Conservation (phyloP, 2,113 vertebrate species). For the Stercorarius parasiticus region DNA sequence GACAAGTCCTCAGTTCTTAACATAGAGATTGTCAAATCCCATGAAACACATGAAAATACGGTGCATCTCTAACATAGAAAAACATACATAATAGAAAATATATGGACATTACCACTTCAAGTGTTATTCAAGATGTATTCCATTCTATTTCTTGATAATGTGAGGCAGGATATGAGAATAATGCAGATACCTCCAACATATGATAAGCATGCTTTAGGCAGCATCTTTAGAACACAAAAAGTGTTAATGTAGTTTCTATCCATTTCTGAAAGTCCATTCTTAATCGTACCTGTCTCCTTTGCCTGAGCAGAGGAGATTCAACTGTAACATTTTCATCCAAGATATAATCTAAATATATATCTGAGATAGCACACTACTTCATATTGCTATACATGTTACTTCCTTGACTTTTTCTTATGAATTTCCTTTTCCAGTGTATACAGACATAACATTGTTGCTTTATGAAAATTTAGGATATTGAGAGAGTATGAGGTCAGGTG, state of each 20-base stretch:
- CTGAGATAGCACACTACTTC: not conserved
- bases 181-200: not conserved
- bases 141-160: not conserved
- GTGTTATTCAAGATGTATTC: not conserved
- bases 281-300: not conserved
- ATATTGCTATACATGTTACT: not conserved
- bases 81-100: not conserved
- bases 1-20: not conserved
- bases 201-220: not conserved
- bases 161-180: not conserved
- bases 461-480: not conserved
- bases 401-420: not conserved
- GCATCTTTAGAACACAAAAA: not conserved
- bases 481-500: not conserved
- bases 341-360: not conserved
- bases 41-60: not conserved
- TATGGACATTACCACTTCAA: not conserved
- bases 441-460: not conserved
- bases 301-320: not conserved
- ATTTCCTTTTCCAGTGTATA: not conserved
- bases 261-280: not conserved
- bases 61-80: not conserved
- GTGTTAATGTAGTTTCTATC: not conserved
- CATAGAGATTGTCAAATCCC: not conserved
- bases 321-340: not conserved